A percentile compares a stretch with the other conserved stretches of the same genome.
Conservation (phyloP, 1,140 invertebrate species). For the Dryas iulia region DNA sequence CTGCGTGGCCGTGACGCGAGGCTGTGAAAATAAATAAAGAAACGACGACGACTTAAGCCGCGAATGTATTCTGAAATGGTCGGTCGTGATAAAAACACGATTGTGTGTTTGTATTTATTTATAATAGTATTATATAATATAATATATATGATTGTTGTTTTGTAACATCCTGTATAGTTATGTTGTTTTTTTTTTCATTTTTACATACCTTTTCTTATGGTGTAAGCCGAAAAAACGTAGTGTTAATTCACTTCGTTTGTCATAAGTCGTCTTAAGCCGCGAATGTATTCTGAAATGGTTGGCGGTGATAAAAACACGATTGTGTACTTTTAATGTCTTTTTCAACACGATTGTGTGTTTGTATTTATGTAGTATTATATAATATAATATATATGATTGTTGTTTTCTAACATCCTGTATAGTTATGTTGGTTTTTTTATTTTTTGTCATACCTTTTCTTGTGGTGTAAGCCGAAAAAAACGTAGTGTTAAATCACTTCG, state of each 20-base stretch:
- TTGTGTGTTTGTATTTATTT: neutral
- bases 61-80: constrained; percentile 5
- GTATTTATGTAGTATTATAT: no score
- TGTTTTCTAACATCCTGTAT: neutral
- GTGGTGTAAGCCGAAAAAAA: no score
- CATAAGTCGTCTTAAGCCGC: constrained; percentile 3
- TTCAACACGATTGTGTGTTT: neutral
- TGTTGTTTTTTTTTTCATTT: no score
- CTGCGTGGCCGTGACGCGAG: constrained; percentile 24
- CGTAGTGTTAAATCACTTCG: no score
- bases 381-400: neutral
- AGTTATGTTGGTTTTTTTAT: no score
- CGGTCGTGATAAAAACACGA: neutral
- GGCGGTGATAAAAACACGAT: neutral
- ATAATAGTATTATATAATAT: no score
- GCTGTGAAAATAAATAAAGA: constrained; percentile 27
- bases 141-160: neutral
- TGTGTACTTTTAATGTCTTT: no score
- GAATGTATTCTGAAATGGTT: constrained; percentile 7
- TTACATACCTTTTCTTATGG: no score
- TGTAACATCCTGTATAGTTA: neutral
- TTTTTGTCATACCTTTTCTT: no score
- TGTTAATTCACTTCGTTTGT: no score
- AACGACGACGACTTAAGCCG: constrained; percentile 13
- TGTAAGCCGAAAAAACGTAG: no score